phyloP scores from a whole-genome alignment of 2,888 invertebrate genomes.

The Drosophila setosimentum region DNA sequence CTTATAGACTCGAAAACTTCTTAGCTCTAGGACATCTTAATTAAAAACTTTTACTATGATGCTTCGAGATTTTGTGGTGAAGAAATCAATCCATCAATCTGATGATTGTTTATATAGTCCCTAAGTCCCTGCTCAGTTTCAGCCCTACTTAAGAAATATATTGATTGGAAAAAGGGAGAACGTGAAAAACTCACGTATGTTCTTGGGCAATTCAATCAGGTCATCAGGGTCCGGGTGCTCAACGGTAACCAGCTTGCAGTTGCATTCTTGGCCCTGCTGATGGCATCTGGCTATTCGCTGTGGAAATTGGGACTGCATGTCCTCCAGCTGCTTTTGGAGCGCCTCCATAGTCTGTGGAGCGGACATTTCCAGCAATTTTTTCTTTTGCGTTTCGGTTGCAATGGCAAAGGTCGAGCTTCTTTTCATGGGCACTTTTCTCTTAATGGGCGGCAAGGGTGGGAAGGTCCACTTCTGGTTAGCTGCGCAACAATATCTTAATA shows the following conservation, averaged over 20 bases:
- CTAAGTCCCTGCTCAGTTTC: background rate
- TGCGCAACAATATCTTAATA: background rate
- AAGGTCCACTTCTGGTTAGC: background rate
- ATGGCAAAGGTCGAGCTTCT: background rate
- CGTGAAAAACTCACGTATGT: constrained; percentile 55
- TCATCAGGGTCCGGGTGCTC: constrained; percentile 52
- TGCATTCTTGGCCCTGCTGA: background rate
- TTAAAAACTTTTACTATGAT: background rate
- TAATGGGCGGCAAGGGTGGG: background rate
- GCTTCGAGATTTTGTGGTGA: background rate
- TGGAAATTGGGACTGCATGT: constrained; percentile 60
- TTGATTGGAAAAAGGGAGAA: background rate
- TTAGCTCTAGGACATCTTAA: too few relatives aligned
- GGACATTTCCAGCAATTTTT: background rate
- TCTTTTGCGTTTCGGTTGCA: background rate
- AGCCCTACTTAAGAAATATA: background rate
- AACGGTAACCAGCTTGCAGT: constrained; percentile 66
- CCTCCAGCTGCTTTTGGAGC: constrained; percentile 39
- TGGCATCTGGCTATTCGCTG: background rate
- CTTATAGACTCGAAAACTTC: too few relatives aligned
- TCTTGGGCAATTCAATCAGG: constrained; percentile 47
- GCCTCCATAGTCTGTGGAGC: constrained; percentile 18
- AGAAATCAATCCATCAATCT: background rate
- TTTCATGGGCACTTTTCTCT: background rate
- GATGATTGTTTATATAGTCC: background rate